A percentile compares a stretch with the other conserved stretches of the same genome.
phyloP scores from a whole-genome alignment of 64 coral and sea anemone species.

The Montipora capricornis region DNA sequence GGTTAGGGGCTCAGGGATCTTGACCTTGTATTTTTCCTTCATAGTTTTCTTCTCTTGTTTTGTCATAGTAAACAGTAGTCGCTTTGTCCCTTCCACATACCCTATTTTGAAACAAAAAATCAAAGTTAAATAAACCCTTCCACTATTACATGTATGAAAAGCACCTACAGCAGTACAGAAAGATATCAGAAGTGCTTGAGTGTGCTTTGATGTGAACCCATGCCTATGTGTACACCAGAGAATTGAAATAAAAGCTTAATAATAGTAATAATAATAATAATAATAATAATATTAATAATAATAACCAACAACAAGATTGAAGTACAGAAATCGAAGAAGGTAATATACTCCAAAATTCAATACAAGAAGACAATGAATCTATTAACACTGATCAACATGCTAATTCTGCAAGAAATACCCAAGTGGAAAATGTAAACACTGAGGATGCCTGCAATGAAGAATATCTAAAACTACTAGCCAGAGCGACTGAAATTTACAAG shows the following conservation, averaged over 20 bases:
- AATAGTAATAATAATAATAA: not conserved
- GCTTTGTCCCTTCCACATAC: conserved; percentile 22
- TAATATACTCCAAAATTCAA: too few species aligned
- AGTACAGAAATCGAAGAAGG: too few species aligned
- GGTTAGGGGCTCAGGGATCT: conserved; percentile 33
- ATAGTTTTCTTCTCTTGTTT: not conserved
- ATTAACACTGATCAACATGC: too few species aligned
- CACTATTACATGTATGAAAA: not conserved
- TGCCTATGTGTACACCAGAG: not conserved
- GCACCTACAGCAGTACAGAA: not conserved
- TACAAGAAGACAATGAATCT: too few species aligned
- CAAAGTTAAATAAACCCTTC: not conserved
- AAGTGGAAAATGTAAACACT: too few species aligned
- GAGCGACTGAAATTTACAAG: too few species aligned
- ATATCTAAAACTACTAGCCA: too few species aligned
- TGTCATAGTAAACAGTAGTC: not conserved
- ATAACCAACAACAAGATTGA: too few species aligned
- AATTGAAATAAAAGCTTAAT: not conserved
- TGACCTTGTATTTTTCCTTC: not conserved
- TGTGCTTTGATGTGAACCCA: not conserved
- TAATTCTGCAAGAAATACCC: too few species aligned
- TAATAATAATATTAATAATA: too few species aligned
- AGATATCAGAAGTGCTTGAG: not conserved
- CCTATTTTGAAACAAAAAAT: conserved; percentile 4
- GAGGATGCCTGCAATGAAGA: too few species aligned